phyloP scores from a whole-genome alignment of 1,140 invertebrate genomes.

The Formica exsecta region DNA sequence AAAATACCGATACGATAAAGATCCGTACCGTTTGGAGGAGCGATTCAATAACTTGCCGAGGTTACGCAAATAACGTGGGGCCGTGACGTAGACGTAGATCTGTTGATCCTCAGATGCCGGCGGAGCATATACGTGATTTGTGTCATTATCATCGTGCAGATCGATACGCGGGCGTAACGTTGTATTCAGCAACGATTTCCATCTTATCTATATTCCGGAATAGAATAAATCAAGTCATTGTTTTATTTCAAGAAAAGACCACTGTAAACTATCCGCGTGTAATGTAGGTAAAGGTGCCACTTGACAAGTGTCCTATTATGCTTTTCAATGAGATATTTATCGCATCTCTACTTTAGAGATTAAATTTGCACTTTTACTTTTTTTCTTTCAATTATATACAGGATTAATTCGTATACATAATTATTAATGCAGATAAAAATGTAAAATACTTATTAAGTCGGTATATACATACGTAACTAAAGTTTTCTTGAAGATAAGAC shows the following conservation, averaged over 20 bases:
- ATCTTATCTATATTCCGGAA: conserved; percentile 81
- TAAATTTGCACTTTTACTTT: no score
- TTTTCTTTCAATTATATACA: no score
- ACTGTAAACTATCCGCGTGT: background rate
- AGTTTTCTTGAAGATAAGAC: conserved; percentile 82
- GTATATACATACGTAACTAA: conserved; percentile 82
- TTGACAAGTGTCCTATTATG: background rate
- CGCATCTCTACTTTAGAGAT: no score
- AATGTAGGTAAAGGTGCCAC: background rate
- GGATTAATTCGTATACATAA: no score
- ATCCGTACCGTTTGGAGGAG: conserved; percentile 80
- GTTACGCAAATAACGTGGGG: conserved; percentile 81
- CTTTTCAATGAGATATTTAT: background rate
- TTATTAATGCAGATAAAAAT: no score
- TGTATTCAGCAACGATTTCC: conserved; percentile 81
- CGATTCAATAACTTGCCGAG: conserved; percentile 82
- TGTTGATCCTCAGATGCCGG: conserved; percentile 75
- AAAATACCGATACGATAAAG: background rate
- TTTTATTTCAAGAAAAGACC: conserved; percentile 11
- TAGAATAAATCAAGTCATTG: conserved; percentile 64
- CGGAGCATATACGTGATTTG: conserved; percentile 48
- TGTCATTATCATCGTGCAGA: conserved; percentile 72
- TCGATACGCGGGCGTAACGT: conserved; percentile 73
- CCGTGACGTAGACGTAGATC: conserved; percentile 81
- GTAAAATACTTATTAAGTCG: background rate